Conservation (phyloP, 2,113 vertebrate species). For the Opisthocomus hoazin region DNA sequence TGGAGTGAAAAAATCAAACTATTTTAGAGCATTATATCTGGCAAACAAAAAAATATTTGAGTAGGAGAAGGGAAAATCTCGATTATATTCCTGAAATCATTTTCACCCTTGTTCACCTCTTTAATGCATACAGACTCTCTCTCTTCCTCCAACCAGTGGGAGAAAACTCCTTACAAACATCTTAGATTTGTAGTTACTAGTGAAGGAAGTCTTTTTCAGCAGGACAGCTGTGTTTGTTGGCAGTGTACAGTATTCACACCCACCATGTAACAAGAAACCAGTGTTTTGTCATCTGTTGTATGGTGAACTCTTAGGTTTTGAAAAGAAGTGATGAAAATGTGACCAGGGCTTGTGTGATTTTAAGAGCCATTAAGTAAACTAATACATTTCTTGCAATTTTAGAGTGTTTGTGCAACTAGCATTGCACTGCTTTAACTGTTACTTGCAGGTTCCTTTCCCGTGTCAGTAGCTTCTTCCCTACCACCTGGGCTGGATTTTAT, state of each 20-base stretch:
- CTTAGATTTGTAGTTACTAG: neutral
- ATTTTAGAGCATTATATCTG: neutral
- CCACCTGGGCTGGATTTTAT: neutral
- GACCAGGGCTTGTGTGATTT: neutral
- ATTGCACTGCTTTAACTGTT: neutral
- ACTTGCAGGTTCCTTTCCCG: neutral
- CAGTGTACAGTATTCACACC: neutral
- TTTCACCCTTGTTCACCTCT: neutral
- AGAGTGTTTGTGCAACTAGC: neutral
- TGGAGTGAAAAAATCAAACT: neutral
- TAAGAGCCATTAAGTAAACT: neutral
- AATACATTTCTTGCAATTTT: neutral
- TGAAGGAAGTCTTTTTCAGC: neutral
- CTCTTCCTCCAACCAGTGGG: neutral
- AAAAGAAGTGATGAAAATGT: neutral
- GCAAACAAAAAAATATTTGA: neutral
- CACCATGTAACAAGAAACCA: conserved; percentile 20
- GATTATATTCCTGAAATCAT: neutral
- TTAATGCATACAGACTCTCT: neutral
- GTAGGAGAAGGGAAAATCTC: neutral
- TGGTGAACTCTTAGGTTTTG: neutral
- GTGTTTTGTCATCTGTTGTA: conserved; percentile 38
- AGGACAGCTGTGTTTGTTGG: conserved; percentile 47
- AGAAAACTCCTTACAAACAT: neutral
- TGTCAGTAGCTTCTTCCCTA: neutral